A percentile compares a stretch with the other conserved stretches of the same genome.
These are phyloP conservation scores for Rhynchotus rufescens DNA, from an alignment of 2,797 vertebrate genomes.

Conservation along the genomic window DNA sequence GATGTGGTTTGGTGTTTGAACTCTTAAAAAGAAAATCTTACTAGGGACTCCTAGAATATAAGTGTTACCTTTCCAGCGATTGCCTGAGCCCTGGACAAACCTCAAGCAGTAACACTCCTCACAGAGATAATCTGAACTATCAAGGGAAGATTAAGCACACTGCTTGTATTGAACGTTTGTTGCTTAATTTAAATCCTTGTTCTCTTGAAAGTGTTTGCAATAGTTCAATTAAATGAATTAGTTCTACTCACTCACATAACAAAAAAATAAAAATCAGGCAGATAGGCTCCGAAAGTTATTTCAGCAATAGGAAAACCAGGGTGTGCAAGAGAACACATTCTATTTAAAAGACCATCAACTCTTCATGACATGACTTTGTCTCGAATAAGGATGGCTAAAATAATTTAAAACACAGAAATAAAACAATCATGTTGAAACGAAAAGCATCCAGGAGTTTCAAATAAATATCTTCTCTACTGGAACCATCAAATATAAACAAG, in stretches of 20 bases:
- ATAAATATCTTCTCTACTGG: neutral
- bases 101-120: neutral
- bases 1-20: neutral
- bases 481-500: conserved; percentile 32
- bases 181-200: neutral
- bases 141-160: neutral
- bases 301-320: neutral
- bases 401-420: neutral
- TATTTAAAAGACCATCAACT: neutral
- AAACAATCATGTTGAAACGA: neutral
- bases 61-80: neutral
- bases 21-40: neutral
- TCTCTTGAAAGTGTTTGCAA: neutral
- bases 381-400: neutral
- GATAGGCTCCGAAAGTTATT: neutral
- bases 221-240: conserved; percentile 8
- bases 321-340: neutral
- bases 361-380: neutral
- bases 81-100: neutral
- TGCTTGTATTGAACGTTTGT: neutral
- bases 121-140: neutral
- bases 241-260: neutral
- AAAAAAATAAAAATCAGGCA: neutral
- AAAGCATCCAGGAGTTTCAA: neutral
- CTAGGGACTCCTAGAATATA: neutral